A percentile compares a stretch with the other conserved stretches of the same genome.
These are phyloP conservation scores for Nematolebias whitei DNA, from an alignment of 2,113 vertebrate species.

Conservation along the genomic window DNA sequence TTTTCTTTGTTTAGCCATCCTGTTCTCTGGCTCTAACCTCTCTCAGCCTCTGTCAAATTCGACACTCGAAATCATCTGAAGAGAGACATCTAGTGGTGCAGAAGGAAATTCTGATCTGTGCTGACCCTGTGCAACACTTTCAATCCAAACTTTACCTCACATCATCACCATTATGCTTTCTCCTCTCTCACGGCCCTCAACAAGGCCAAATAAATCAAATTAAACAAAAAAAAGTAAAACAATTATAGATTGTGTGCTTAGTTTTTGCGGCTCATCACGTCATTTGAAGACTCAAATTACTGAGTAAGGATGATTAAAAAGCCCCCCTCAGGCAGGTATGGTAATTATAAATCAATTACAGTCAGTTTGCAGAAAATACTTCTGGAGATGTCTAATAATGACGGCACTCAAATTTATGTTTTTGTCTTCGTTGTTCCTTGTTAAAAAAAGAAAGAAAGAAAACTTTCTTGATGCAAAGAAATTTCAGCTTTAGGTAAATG, in stretches of 20 bases:
- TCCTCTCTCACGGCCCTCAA: constrained; percentile 41
- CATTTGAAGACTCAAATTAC: constrained; percentile 43
- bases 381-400: constrained; percentile 40
- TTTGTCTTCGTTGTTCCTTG: constrained; percentile 1
- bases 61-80: constrained; percentile 52
- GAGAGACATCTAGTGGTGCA: constrained; percentile 77
- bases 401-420: constrained; percentile 13
- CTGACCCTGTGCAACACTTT: constrained; percentile 15
- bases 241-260: constrained; percentile 59
- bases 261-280: constrained; percentile 36
- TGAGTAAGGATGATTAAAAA: constrained; percentile 65
- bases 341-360: constrained; percentile 73
- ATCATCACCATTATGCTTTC: constrained; percentile 20
- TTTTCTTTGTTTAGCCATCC: constrained; percentile 1
- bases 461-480: neutral
- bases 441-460: neutral
- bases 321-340: constrained; percentile 41
- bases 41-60: constrained; percentile 40
- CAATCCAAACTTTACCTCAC: constrained; percentile 26
- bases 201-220: constrained; percentile 66
- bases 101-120: constrained; percentile 5
- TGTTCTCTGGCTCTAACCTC: constrained; percentile 47
- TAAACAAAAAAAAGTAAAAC: constrained; percentile 34
- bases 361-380: constrained; percentile 34
- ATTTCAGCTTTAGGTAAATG: neutral